Conservation (phyloP, 92 coral and sea anemone genomes). For the Porites cylindrica region DNA sequence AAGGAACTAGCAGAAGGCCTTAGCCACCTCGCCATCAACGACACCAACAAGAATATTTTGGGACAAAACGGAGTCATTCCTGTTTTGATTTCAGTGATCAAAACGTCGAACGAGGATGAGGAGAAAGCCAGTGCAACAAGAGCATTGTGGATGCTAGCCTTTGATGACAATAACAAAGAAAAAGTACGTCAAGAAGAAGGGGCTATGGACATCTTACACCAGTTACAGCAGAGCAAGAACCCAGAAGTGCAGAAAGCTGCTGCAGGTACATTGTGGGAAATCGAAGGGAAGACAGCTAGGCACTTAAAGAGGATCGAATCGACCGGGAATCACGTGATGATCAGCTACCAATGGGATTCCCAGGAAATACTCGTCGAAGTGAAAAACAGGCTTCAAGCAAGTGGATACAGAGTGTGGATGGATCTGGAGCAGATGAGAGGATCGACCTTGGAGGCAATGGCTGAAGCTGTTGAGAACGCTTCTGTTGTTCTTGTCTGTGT, state of each 20-base stretch:
- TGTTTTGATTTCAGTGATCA: constrained; percentile 52
- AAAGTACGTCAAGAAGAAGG: constrained; percentile 23
- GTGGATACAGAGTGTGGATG: constrained; percentile 72
- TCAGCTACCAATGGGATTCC: constrained; percentile 81
- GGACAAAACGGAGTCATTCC: constrained; percentile 65
- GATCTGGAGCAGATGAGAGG: constrained; percentile 73
- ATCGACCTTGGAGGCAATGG: constrained; percentile 67
- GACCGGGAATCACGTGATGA: constrained; percentile 66
- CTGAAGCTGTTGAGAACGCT: constrained; percentile 70
- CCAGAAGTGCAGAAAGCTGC: constrained; percentile 66
- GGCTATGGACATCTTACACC: constrained; percentile 22
- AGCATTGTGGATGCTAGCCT: constrained; percentile 81
- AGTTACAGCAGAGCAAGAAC: constrained; percentile 54
- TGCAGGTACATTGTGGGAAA: constrained; percentile 84
- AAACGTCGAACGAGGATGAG: constrained; percentile 43
- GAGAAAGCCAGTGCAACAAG: constrained; percentile 51
- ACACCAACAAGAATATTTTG: constrained; percentile 52
- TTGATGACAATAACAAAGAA: constrained; percentile 67
- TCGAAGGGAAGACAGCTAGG: constrained; percentile 55
- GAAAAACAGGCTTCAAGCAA: constrained; percentile 65
- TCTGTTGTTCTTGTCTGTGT: constrained; percentile 72
- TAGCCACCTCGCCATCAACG: constrained; percentile 58
- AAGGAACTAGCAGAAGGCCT: constrained; percentile 72
- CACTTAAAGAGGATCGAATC: not conserved
- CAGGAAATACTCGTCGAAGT: constrained; percentile 62